A percentile compares a stretch with the other conserved stretches of the same genome.
Evolutionary conservation across 2,797 vertebrate species (phyloP).

Genomic region (Periparus ater): DNA sequence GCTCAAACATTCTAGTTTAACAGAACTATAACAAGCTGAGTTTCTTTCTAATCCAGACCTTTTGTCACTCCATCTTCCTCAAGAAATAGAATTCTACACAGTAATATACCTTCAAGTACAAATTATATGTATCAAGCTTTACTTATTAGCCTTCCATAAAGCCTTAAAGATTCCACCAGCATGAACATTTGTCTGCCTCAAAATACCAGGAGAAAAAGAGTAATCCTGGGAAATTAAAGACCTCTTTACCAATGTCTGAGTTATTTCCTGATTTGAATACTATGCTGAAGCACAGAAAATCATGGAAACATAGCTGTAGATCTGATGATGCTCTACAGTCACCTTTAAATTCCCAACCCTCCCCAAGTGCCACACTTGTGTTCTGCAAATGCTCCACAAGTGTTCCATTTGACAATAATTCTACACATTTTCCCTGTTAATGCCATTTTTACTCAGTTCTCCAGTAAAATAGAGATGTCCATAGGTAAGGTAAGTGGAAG

Average conservation of each 20-base stretch:
- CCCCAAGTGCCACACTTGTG: neutral
- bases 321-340: neutral
- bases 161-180: neutral
- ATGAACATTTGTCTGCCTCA: neutral
- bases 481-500: neutral
- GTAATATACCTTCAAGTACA: neutral
- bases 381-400: accelerated
- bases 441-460: neutral
- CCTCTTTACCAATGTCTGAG: neutral
- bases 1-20: neutral
- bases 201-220: neutral
- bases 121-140: neutral
- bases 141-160: neutral
- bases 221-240: neutral
- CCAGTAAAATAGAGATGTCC: neutral
- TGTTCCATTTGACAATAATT: neutral
- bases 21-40: neutral
- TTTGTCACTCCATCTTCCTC: neutral
- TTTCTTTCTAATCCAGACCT: neutral
- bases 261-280: neutral
- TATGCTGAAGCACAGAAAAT: neutral
- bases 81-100: neutral
- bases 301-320: neutral
- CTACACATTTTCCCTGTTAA: neutral
- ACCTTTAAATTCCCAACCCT: accelerated